Percentiles rank a stretch among this genome's conserved stretches.
These are phyloP conservation scores for Cydia strobilella DNA, from an alignment of 1,140 invertebrate genomes.

Conservation along the genomic window DNA sequence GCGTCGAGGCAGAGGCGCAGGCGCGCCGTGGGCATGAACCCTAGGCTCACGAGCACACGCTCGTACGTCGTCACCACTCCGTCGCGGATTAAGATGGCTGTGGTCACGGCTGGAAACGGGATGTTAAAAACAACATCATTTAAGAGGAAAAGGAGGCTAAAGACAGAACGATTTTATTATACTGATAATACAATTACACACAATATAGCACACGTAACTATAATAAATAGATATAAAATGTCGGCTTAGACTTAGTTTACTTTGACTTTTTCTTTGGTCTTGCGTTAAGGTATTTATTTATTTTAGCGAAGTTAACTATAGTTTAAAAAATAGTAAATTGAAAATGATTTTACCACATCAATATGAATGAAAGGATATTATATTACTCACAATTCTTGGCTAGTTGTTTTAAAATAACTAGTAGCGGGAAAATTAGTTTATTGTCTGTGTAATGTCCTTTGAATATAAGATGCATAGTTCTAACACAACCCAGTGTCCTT, in stretches of 20 bases:
- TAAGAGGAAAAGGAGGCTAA: too few species aligned
- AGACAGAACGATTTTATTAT: too few species aligned
- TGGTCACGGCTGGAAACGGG: slow-evolving; percentile 80
- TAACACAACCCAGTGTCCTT: slow-evolving; percentile 81
- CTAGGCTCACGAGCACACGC: slow-evolving; percentile 82
- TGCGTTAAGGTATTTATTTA: too few species aligned
- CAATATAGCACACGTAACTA: too few species aligned
- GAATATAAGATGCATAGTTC: slow-evolving; percentile 82
- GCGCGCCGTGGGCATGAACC: slow-evolving; percentile 83
- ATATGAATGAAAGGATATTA: not conserved
- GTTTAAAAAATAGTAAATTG: not conserved
- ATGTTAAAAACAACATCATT: not conserved
- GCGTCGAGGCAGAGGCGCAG: slow-evolving; percentile 83
- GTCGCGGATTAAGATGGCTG: slow-evolving; percentile 82
- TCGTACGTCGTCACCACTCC: slow-evolving; percentile 83
- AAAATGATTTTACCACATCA: not conserved
- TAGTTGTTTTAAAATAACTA: slow-evolving; percentile 83
- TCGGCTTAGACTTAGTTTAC: too few species aligned
- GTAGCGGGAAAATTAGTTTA: slow-evolving; percentile 81
- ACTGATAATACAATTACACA: too few species aligned
- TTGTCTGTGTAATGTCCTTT: slow-evolving; percentile 83
- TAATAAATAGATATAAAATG: too few species aligned
- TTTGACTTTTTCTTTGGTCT: too few species aligned
- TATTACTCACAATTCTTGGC: slow-evolving; percentile 82
- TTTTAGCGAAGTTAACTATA: too few species aligned